Conservation (phyloP, 2,888 invertebrate genomes). For the Teinopalpus imperialis region DNA sequence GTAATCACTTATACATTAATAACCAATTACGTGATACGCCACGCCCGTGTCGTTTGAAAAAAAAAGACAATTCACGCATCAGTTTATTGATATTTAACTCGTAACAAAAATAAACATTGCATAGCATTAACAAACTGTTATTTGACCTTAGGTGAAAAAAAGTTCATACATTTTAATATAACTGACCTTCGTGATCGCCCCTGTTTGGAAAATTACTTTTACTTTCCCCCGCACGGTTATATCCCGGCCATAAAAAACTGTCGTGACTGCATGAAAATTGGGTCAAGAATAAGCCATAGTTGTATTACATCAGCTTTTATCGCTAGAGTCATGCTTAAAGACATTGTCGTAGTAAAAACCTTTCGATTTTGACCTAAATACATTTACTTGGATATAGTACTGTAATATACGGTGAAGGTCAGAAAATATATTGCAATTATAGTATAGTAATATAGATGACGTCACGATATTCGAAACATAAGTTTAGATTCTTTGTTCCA, state of each 20-base stretch:
- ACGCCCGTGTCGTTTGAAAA: too few relatives aligned
- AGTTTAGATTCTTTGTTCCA: too few relatives aligned
- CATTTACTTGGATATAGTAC: conserved; percentile 13
- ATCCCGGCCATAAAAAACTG: conserved; percentile 22
- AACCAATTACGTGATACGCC: too few relatives aligned
- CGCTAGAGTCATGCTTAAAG: conserved; percentile 13
- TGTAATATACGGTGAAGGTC: not conserved
- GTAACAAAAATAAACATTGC: not conserved
- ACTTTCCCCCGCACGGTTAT: conserved; percentile 19
- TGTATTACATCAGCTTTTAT: conserved; percentile 26
- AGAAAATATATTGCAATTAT: conserved; percentile 7
- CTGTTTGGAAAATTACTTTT: conserved; percentile 27
- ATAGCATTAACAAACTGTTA: too few relatives aligned
- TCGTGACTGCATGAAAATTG: conserved; percentile 22
- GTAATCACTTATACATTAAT: too few relatives aligned
- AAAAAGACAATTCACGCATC: too few relatives aligned
- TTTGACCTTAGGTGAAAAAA: conserved; percentile 16
- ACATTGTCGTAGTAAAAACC: conserved; percentile 21
- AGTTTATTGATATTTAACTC: not conserved
- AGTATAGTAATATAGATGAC: conserved; percentile 2
- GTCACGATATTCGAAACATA: not conserved
- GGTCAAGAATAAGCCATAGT: conserved; percentile 26
- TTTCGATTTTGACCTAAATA: conserved; percentile 25
- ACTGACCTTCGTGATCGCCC: conserved; percentile 31
- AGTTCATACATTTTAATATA: conserved; percentile 10